These are phyloP conservation scores for Tragelaphus imberbis DNA, from an alignment of 2,113 vertebrate genomes.

Conservation along the genomic window DNA sequence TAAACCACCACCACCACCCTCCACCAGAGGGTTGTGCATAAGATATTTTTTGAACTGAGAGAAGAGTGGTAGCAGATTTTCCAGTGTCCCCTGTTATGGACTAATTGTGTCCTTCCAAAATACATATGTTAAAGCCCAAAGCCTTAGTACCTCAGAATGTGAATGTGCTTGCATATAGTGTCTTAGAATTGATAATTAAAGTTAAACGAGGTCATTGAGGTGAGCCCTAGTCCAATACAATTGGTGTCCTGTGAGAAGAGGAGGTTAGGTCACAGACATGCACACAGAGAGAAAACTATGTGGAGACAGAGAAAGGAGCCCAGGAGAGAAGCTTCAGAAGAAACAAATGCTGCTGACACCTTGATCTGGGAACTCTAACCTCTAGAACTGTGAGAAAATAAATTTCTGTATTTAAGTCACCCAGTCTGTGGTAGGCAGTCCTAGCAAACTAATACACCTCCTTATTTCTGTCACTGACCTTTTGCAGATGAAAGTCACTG, in stretches of 20 bases:
- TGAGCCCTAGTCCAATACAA: too few relatives aligned
- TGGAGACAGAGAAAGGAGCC: not conserved
- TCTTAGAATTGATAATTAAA: not conserved
- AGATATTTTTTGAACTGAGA: not conserved
- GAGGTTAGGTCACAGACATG: not conserved
- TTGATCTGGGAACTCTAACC: not conserved
- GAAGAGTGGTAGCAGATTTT: not conserved
- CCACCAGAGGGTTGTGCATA: not conserved
- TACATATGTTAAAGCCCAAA: not conserved
- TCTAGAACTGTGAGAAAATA: not conserved
- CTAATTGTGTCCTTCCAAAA: not conserved
- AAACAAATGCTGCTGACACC: not conserved
- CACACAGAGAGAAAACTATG: not conserved
- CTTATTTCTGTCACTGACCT: not conserved
- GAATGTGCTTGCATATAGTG: not conserved
- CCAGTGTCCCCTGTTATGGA: not conserved
- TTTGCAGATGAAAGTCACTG: not conserved
- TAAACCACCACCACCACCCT: not conserved
- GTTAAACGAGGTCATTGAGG: not conserved
- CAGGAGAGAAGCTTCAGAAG: not conserved
- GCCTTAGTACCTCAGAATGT: not conserved
- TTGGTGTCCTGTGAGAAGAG: not conserved
- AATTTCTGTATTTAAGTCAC: not conserved
- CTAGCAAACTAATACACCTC: not conserved
- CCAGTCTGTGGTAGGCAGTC: not conserved